These are phyloP conservation scores for Riparia riparia DNA, from an alignment of 2,113 vertebrate species.

Conservation along the genomic window DNA sequence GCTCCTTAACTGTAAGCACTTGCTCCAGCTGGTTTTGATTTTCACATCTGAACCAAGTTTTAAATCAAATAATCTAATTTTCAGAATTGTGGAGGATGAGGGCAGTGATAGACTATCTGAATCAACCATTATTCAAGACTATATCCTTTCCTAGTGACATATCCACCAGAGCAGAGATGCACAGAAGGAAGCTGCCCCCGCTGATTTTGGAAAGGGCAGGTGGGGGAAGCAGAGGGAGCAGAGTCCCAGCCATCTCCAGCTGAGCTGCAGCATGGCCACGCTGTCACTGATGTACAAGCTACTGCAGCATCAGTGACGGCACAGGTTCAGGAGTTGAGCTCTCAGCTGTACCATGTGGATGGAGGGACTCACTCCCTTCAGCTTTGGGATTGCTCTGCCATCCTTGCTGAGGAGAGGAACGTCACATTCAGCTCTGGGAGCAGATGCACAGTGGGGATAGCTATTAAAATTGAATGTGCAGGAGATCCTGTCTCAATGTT, in stretches of 20 bases:
- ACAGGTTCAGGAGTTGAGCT: neutral
- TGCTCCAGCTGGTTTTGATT: neutral
- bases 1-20: neutral
- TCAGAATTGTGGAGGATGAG: neutral
- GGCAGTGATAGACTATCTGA: neutral
- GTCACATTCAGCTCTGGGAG: neutral
- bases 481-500: neutral
- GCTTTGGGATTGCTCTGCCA: neutral
- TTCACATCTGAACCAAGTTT: neutral
- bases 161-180: neutral
- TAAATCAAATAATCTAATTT: neutral
- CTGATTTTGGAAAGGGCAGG: neutral
- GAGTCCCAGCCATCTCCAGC: neutral
- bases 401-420: neutral
- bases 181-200: neutral
- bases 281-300: fast-evolving
- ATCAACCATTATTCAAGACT: neutral
- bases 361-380: fast-evolving
- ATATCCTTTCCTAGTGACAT: neutral
- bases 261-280: neutral
- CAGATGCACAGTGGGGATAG: neutral
- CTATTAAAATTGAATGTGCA: neutral
- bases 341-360: neutral
- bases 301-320: neutral
- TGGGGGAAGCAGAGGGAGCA: neutral